Base-by-base conservation (phyloP, 2,797 vertebrate genomes). In the Distichodus sexfasciatus region DNA sequence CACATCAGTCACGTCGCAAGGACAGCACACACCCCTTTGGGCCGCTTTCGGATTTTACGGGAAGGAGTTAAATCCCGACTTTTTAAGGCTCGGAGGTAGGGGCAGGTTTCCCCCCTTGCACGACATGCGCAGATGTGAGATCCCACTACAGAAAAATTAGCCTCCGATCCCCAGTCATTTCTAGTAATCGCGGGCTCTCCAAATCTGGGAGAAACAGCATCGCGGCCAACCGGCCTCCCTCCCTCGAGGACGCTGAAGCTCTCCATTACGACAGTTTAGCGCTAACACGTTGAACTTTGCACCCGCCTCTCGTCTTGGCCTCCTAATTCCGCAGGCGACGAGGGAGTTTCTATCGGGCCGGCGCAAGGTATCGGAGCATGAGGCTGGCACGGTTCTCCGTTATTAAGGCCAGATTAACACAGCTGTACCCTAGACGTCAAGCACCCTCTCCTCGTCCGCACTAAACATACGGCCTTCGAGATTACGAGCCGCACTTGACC, bases 381-480 rank as follows among this genome's bases (percentile, higher is more conserved):
- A 90, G 89, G 89, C 85, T 83, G 85, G 87, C 88, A 85, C 81
- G 81, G 89, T 86, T n/a, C 87, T 87, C 91, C 92, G 94, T 92
- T 96, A 97, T 95, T 96, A 95, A 95, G 90, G 88, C 90, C 90
- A 94, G 93, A 97, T 95, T 94, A 94, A 93, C 96, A 95, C 94
- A 97, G 94, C 94, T 97, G 96, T 94, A 95, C 93, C 90, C 93
- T 83, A 90, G 89, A 94, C 89, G 91, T 90, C 92, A 92, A 94
- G 91, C 90, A 92, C 86, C 93, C 91, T 90, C 93, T 92, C 89
- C 90, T 92, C 84, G n/a, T 82, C 87, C 81, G 88, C 83, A 79
- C 90, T 90, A 93, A 75, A 93, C 94, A 96, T 94, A 96, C 91
- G 92, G 92, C 88, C 86, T 73, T 60, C 88, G 90, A 92, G 93